These are phyloP conservation scores for Percopsis omiscomaycus DNA, from an alignment of 2,797 vertebrate species.

Conservation along the genomic window DNA sequence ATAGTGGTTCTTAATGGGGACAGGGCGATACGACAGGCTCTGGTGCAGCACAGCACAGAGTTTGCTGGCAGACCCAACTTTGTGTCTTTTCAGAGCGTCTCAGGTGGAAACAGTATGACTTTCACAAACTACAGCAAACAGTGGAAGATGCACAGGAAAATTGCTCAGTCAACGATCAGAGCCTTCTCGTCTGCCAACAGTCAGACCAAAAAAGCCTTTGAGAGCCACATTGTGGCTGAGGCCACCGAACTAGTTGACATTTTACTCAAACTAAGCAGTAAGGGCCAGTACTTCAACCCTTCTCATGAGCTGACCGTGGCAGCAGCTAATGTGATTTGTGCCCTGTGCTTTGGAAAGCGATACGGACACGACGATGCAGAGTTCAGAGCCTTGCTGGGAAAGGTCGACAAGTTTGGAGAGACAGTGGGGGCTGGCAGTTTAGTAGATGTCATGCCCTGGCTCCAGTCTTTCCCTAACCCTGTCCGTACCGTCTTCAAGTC, in stretches of 20 bases:
- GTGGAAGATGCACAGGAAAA: conserved; percentile 81
- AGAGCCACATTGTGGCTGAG: conserved; percentile 80
- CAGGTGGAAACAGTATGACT: conserved; percentile 77
- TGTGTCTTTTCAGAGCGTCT: conserved; percentile 73
- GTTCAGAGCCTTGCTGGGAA: conserved; percentile 76
- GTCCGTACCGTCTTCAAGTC: conserved; percentile 74
- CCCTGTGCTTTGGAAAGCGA: conserved; percentile 85
- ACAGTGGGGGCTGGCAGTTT: conserved; percentile 84
- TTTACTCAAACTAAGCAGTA: conserved; percentile 63
- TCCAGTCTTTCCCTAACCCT: conserved; percentile 82
- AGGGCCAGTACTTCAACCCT: conserved; percentile 72
- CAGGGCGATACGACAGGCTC: conserved; percentile 77
- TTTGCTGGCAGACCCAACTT: conserved; percentile 82
- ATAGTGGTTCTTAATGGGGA: conserved; percentile 83
- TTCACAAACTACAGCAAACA: conserved; percentile 77
- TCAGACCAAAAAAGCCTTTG: conserved; percentile 73
- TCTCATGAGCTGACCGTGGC: conserved; percentile 75
- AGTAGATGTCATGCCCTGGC: conserved; percentile 86
- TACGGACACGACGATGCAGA: conserved; percentile 78
- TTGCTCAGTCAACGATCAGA: conserved; percentile 79
- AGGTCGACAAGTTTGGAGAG: conserved; percentile 75
- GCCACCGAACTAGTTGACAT: conserved; percentile 71
- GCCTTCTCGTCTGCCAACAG: conserved; percentile 77
- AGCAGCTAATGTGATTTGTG: conserved; percentile 82
- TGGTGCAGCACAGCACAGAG: conserved; percentile 71